These are phyloP conservation scores for Rutpela maculata DNA, from an alignment of 2,888 invertebrate genomes.

Conservation along the genomic window DNA sequence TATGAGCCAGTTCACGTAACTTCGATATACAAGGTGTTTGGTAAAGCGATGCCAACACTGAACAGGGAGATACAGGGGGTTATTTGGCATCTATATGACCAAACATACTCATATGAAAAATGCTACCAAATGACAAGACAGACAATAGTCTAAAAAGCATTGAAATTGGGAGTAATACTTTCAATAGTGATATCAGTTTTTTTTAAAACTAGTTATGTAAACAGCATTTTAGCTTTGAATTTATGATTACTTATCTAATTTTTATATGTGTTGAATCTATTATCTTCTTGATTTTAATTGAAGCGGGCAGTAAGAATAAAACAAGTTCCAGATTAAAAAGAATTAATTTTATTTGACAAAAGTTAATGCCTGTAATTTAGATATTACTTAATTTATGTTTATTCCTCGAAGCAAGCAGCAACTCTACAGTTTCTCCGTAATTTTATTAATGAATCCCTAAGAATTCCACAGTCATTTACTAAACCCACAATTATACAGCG, in stretches of 20 bases:
- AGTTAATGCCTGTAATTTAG: slow-evolving; percentile 37
- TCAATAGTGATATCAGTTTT: too few relatives aligned
- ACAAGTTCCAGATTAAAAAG: background rate
- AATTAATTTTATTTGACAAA: slow-evolving; percentile 19
- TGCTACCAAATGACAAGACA: too few relatives aligned
- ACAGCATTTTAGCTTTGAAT: too few relatives aligned
- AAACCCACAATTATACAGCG: slow-evolving; percentile 65
- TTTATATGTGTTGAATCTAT: background rate
- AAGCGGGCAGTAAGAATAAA: background rate
- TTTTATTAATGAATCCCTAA: slow-evolving; percentile 65
- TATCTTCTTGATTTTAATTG: background rate
- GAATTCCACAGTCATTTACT: slow-evolving; percentile 62
- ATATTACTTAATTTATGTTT: slow-evolving; percentile 43
- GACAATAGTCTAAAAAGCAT: too few relatives aligned
- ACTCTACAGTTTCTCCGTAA: slow-evolving; percentile 57
- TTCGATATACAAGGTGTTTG: too few relatives aligned
- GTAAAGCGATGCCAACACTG: too few relatives aligned
- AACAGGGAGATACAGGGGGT: too few relatives aligned
- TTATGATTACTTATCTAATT: background rate
- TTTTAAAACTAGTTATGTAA: too few relatives aligned
- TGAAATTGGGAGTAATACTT: too few relatives aligned
- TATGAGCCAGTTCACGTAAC: too few relatives aligned
- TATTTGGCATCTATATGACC: too few relatives aligned
- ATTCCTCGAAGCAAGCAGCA: slow-evolving; percentile 33
- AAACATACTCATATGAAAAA: too few relatives aligned